Evolutionary conservation across 2,113 vertebrate species (phyloP).

Genomic region (Prunella fulvescens): DNA sequence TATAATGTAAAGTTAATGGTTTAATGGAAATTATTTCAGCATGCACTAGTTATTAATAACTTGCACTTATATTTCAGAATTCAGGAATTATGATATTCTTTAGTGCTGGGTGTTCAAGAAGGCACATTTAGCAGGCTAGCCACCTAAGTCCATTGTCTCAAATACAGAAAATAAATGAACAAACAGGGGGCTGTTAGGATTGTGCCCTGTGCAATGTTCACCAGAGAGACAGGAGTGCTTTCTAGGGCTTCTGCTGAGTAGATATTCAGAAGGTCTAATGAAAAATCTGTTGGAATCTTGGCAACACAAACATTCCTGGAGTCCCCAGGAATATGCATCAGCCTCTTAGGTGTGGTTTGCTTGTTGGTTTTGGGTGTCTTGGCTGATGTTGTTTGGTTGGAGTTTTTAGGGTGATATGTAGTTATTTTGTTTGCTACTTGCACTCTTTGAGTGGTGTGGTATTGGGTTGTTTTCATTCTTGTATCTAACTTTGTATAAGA

Average conservation of each 20-base stretch:
- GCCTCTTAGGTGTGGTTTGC: neutral
- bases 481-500: neutral
- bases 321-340: neutral
- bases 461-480: neutral
- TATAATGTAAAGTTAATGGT: neutral
- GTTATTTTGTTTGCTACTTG: neutral
- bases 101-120: neutral
- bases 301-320: neutral
- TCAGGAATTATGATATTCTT: neutral
- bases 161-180: neutral
- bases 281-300: neutral
- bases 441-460: neutral
- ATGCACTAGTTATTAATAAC: neutral
- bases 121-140: neutral
- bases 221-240: neutral
- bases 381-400: neutral
- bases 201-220: neutral
- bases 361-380: neutral
- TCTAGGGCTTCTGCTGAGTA: neutral
- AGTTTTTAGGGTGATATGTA: neutral
- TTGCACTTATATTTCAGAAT: neutral
- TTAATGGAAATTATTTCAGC: neutral
- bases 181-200: neutral
- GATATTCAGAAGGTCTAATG: neutral
- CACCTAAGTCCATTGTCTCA: neutral